Base-by-base conservation (phyloP, 2,797 vertebrate genomes). In the Mastacembelus armatus region DNA sequence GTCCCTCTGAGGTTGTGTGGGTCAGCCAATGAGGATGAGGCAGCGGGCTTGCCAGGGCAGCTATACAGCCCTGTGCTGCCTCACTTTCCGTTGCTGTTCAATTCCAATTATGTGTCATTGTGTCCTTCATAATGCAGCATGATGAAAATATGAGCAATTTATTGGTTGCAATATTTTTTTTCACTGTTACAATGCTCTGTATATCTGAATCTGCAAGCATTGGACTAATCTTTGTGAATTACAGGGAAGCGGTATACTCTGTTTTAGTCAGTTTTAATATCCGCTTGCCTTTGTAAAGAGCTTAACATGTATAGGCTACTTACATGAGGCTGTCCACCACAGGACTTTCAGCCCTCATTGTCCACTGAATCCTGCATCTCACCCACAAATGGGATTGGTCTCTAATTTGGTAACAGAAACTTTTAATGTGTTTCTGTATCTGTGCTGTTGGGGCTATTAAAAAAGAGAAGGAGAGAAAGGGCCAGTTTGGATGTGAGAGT, bases 401-500 rank as follows among this genome's bases (percentile, higher is more conserved):
- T 71, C 69, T 66, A 74, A 84, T 88, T 87, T 68, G 55, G 69
- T 78, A 75, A 87, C 78, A 83, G 66, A 85, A 92, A 90, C 85
- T 85, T 91, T 89, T 85, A 83, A 87, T 91, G 67, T 75, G 68
- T 89, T 80, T 86, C 68, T 85, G 57, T 79, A 56, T 84, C 39
- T 74, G 51, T 70, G 64, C 65, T 77, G 75, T 72, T 27, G 45
- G 65, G 62, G 57, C 67, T 65, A 77, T 83, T 87, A 83, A 86
- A 81, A 39, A 33, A 22, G 56, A 36, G 39, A 22, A 47, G 27
- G 39, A 65, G 48, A 59, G 49, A 80, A 60, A 45, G 51, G 76
- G 77, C 86, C 78, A 86, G 88, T 85, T 91, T 91, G 88, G 89
- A 88, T 74, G 80, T 71, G 64, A 85, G 72, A 75, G 81, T 80